Evolutionary conservation across 2,113 vertebrate genomes (phyloP).

Genomic region (Odobenus rosmarus): DNA sequence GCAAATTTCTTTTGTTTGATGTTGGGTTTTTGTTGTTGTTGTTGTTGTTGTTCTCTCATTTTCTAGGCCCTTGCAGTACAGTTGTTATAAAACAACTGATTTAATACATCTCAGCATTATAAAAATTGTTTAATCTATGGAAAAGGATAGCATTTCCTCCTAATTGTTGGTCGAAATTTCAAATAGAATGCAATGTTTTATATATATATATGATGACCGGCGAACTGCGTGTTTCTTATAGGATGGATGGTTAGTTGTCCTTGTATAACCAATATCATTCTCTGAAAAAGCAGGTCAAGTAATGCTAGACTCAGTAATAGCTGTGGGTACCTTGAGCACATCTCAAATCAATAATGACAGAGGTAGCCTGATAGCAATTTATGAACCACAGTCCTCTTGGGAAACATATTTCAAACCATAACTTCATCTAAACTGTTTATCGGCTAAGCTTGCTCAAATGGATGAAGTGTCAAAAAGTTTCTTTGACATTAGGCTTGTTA

Average conservation of each 20-base stretch:
- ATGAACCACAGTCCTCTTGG: constrained; percentile 84
- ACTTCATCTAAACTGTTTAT: constrained; percentile 89
- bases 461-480: constrained; percentile 87
- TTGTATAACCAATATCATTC: constrained; percentile 66
- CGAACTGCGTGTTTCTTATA: constrained; percentile 63
- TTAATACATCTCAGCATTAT: constrained; percentile 13
- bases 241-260: constrained; percentile 73
- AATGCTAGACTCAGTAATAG: constrained; percentile 78
- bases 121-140: constrained; percentile 9
- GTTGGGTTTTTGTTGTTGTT: not conserved
- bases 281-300: constrained; percentile 73
- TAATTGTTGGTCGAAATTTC: constrained; percentile 67
- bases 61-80: not conserved
- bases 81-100: not conserved
- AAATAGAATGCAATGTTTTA: constrained; percentile 66
- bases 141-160: constrained; percentile 59
- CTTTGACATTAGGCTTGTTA: constrained; percentile 86
- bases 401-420: constrained; percentile 85
- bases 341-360: constrained; percentile 86
- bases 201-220: constrained; percentile 65
- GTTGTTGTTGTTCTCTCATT: not conserved
- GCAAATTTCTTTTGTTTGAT: constrained; percentile 25
- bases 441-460: constrained; percentile 85
- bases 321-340: constrained; percentile 77
- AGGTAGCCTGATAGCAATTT: constrained; percentile 86